Percentiles rank a stretch among this genome's conserved stretches.
These are phyloP conservation scores for Spilosoma lubricipeda DNA, from an alignment of 2,888 invertebrate species.

Conservation along the genomic window DNA sequence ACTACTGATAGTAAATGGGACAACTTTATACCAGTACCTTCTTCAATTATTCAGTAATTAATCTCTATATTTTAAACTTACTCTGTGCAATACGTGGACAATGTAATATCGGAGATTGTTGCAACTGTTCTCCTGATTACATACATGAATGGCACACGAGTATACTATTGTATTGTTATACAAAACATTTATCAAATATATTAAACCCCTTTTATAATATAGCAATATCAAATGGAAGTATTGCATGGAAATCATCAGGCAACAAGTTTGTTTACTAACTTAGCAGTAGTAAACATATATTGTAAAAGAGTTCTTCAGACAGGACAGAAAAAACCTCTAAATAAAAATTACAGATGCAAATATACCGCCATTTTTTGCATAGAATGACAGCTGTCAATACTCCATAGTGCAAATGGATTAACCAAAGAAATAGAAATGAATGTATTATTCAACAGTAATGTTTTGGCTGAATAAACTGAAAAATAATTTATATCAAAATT, in stretches of 20 bases:
- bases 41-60: background rate
- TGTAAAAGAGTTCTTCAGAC: too few relatives aligned
- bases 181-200: background rate
- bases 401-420: too few relatives aligned
- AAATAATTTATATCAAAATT: too few relatives aligned
- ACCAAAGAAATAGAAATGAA: too few relatives aligned
- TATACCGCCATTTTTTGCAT: too few relatives aligned
- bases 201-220: background rate
- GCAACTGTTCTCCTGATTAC: conserved; percentile 37
- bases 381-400: too few relatives aligned
- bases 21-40: background rate
- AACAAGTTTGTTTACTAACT: too few relatives aligned
- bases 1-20: background rate
- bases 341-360: too few relatives aligned
- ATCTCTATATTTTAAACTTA: conserved; percentile 13
- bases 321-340: background rate
- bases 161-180: conserved; percentile 2
- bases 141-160: conserved; percentile 24
- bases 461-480: too few relatives aligned
- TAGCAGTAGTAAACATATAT: background rate
- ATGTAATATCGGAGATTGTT: conserved; percentile 36
- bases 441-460: too few relatives aligned
- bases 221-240: too few relatives aligned
- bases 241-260: too few relatives aligned
- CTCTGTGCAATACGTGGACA: conserved; percentile 33